Base-by-base conservation (phyloP, 1,140 invertebrate genomes). In the Metopolophium dirhodum region DNA sequence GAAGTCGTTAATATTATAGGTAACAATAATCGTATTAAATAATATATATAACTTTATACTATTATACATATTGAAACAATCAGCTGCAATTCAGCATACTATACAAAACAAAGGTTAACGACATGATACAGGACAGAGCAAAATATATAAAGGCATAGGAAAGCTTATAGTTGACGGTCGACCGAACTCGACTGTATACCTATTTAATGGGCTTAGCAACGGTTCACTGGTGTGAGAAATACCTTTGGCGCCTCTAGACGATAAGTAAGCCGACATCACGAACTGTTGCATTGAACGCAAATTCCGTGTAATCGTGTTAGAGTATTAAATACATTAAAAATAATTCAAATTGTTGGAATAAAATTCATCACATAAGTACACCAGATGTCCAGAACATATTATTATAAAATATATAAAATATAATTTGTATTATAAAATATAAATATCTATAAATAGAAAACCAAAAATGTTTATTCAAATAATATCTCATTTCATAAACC, bases 261-360 rank as follows among this genome's bases (percentile, higher is more conserved):
- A 45, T 30, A 61, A n/a, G 54, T n/a, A 68, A 90, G 18, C 51
- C 1, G 37, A 57, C 37, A 51, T 51, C 49, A 68, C 57, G 57
- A 47, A 37, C 54, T 90, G 89, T 90, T 90, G 37, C 89, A 68
- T 90, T 90, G n/a, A 90, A 68, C 37, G 37, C 54, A 23, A 89
- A 51, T 26, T 22, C 9, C 41, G 37, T n/a, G 37, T 90, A 61
- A 90, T 68, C 37, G 57, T n/a, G 37, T 90, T 57, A 61, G 45
- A 20, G 89, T 30, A 68, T 68, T 68, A 54, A 54, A 89, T n/a
- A 4, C 51, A n/a, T 41, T 22, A 35, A 89, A 49, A 37, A 45
- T 4, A 86, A 18, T 47, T 47, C 18, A 11, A 45, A 30, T 18
- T 86, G 11, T 26, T 45, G 26, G 47, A 86, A 11, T 30, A 41